Evolutionary conservation across 2,113 vertebrate species (phyloP), one percentile per base, ranked within the genome.

Genomic region (Eira barbara): DNA sequence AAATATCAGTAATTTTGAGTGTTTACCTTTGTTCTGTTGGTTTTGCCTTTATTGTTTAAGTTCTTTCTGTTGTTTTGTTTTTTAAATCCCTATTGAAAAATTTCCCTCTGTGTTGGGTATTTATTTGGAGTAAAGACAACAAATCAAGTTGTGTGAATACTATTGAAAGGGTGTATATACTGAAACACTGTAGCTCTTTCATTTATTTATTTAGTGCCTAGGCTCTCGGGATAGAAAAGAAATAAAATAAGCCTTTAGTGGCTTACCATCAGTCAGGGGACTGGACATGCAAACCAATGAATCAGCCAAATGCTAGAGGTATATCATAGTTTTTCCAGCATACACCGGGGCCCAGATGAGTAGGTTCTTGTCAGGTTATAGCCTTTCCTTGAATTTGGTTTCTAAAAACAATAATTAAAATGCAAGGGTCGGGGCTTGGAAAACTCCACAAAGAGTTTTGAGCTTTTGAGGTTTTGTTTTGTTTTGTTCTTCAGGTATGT

Each of bases 351-450:
- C 21, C 11, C 39, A 39, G 21, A 25, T 15, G 2, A 59, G 17
- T 71, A 27, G 13, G 1, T 83, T 89, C 47, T 92, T 94, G 25
- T 31, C 49, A 63, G 15, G 71, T 65, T 83, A 36, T 6, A 83
- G 47, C n/a, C 89, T 89, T 83, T 61, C 73, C 87, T 84, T 94
- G 29, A 39, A 61, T 95, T 93, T 95, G 52, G 6, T 73, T 83
- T 97, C n/a, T 45, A 85, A 96, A 96, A 96, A 79, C 34, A 82
- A 61, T 52, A 79, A 79, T 89, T 89, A 89, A 93, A 88, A 59
- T 96, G 49, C 42, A 29, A 34, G 1, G 65, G 3, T 47, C 9
- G 65, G 29, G 65, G 29, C 84, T 93, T 94, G 42, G 67, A 82
- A 55, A 57, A 82, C 27, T 31, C 23, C 45, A 83, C 45, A 83